phyloP scores from a whole-genome alignment of 2,113 vertebrate genomes.

The Lagopus leucura region DNA sequence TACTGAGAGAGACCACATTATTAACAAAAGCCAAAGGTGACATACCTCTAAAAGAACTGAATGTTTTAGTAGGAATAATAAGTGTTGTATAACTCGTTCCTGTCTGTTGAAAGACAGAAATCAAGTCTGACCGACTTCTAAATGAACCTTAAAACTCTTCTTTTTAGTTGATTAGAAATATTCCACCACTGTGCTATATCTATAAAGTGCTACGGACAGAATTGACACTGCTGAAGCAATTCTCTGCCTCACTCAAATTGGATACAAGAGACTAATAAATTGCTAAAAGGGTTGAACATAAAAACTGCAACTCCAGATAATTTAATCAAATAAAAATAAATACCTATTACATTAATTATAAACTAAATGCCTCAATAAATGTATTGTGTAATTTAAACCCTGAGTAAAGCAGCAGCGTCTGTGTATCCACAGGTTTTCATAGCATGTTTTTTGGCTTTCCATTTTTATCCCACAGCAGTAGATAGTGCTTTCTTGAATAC shows the following conservation, averaged over 20 bases:
- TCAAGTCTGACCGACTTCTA: background rate
- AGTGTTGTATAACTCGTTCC: background rate
- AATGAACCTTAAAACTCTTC: background rate
- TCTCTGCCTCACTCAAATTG: background rate
- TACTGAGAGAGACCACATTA: background rate
- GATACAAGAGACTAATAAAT: background rate
- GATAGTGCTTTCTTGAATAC: background rate
- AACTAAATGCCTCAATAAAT: background rate
- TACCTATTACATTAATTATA: background rate
- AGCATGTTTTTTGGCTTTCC: background rate
- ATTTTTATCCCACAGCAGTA: background rate
- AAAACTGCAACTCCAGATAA: background rate
- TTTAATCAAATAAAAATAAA: background rate
- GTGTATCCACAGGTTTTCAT: background rate
- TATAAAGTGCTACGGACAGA: background rate
- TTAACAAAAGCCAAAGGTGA: background rate
- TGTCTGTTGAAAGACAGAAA: background rate
- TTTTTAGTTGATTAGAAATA: background rate
- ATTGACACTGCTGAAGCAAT: background rate
- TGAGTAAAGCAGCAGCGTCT: background rate
- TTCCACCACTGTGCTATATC: background rate
- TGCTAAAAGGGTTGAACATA: background rate
- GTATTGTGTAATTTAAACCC: background rate
- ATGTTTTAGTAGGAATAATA: background rate
- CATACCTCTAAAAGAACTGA: background rate